These are phyloP conservation scores for Colaptes auratus DNA, from an alignment of 2,113 vertebrate species.

Conservation along the genomic window DNA sequence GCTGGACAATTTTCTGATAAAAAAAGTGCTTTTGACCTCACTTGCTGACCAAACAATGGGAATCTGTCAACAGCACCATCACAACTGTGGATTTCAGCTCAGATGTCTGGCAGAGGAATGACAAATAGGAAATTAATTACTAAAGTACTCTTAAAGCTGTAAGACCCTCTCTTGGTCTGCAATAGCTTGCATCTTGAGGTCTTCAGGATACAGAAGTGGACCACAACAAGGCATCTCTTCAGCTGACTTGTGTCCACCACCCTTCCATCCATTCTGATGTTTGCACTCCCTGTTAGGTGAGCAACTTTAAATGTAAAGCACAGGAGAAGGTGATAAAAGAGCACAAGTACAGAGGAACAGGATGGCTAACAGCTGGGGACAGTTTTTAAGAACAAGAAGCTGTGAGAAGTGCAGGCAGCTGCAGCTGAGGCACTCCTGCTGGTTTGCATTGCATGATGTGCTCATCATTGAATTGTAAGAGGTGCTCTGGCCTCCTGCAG, in stretches of 20 bases:
- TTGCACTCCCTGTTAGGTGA: fast-evolving
- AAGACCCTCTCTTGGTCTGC: not conserved
- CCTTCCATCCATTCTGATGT: not conserved
- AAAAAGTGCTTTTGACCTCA: not conserved
- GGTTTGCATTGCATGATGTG: not conserved
- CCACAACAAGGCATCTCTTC: not conserved
- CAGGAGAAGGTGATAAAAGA: not conserved
- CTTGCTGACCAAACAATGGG: not conserved
- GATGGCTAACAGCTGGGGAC: not conserved
- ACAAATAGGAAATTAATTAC: not conserved
- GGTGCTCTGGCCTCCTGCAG: not conserved
- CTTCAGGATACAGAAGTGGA: not conserved
- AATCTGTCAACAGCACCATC: not conserved
- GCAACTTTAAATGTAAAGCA: not conserved
- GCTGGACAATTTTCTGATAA: not conserved
- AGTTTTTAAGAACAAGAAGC: not conserved
- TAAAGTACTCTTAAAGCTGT: not conserved
- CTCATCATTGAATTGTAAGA: not conserved
- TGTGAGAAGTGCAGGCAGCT: not conserved
- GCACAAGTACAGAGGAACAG: fast-evolving
- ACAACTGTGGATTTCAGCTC: not conserved
- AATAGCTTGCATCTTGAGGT: not conserved
- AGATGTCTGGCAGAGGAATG: not conserved
- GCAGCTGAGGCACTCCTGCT: not conserved
- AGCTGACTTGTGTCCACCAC: not conserved